These are phyloP conservation scores for Crenuchus spilurus DNA, from an alignment of 2,797 vertebrate species.

Conservation along the genomic window DNA sequence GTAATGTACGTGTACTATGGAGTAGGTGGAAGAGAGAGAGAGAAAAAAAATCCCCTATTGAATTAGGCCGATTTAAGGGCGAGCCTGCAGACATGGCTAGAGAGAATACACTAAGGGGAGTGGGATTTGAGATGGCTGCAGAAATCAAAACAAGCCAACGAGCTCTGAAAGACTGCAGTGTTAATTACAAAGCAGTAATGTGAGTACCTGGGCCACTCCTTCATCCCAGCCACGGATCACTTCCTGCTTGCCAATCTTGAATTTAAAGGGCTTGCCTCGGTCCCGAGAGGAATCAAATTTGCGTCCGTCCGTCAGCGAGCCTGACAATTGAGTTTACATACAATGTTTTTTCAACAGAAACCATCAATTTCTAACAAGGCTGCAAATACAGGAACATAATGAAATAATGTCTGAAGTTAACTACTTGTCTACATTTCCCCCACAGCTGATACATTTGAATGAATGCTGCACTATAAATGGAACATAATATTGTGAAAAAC, in stretches of 20 bases:
- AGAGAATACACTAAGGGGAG: background rate
- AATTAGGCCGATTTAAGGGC: background rate
- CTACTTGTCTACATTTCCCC: too few relatives aligned
- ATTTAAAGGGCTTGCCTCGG: conserved; percentile 88
- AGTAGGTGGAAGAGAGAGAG: background rate
- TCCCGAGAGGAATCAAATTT: conserved; percentile 89
- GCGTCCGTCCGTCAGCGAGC: conserved; percentile 85
- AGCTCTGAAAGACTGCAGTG: background rate
- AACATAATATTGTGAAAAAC: too few relatives aligned
- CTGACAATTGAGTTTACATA: conserved; percentile 57
- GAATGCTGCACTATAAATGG: too few relatives aligned
- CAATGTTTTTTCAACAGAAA: background rate
- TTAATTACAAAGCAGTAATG: background rate
- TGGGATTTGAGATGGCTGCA: background rate
- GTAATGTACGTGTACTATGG: background rate
- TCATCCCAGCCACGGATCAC: conserved; percentile 92
- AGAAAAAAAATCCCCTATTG: background rate
- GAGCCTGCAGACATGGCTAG: background rate
- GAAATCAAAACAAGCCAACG: background rate
- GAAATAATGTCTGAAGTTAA: too few relatives aligned
- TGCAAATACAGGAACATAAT: too few relatives aligned
- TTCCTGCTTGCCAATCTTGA: conserved; percentile 85
- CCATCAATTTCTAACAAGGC: too few relatives aligned
- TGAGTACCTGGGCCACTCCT: conserved; percentile 83
- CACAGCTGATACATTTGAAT: too few relatives aligned